Conservation (phyloP, 2,113 vertebrate species). For the Eulacestoma nigropectus region DNA sequence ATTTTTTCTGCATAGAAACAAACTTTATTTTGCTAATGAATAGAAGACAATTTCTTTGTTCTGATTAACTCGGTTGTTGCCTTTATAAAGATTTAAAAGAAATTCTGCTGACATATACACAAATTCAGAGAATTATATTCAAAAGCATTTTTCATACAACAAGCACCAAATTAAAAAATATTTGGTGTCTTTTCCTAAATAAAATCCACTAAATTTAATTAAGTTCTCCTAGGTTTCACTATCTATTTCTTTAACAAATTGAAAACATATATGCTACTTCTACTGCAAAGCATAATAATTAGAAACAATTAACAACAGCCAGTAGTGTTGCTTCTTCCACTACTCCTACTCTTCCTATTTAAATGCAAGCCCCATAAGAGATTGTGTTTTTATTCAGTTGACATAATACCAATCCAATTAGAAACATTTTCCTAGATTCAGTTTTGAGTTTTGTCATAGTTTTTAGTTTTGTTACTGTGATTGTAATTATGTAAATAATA, state of each 20-base stretch:
- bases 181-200: not conserved
- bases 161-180: not conserved
- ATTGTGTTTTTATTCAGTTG: not conserved
- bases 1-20: not conserved
- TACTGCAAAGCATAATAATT: not conserved
- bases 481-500: not conserved
- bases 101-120: not conserved
- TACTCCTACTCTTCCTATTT: not conserved
- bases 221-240: not conserved
- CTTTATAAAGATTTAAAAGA: not conserved
- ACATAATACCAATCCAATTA: not conserved
- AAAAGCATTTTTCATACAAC: not conserved
- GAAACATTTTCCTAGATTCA: not conserved
- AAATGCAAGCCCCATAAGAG: rapidly evolving
- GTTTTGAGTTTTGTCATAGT: not conserved
- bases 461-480: not conserved
- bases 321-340: not conserved
- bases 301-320: not conserved
- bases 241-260: not conserved
- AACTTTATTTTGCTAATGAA: not conserved
- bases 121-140: not conserved
- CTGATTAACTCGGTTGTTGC: not conserved
- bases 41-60: not conserved
- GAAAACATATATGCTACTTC: not conserved
- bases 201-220: not conserved